Evolutionary conservation across 2,888 invertebrate species (phyloP), one percentile per base, ranked within the genome.

Genomic region (Listrodromus nycthemerus): DNA sequence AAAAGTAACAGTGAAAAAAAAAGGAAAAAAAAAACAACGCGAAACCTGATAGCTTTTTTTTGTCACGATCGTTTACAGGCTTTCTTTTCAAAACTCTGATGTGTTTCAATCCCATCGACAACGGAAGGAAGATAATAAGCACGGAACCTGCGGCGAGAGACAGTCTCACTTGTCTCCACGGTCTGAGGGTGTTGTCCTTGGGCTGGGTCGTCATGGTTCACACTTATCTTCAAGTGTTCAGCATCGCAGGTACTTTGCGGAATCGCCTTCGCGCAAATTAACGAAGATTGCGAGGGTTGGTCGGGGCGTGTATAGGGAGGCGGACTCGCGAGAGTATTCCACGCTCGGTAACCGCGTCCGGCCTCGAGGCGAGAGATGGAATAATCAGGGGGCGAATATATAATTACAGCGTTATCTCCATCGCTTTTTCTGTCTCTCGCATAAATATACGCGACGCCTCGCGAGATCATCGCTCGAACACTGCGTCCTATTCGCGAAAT

Each of bases 201-300:
- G 95, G 96, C 8, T 97, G 97, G 97, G 97, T 97, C 75, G 97
- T 97, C 88, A 95, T 97, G 95, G 97, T 97, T 50, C 97, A 97
- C 92, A 97, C 97, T 0, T 97, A 97, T 93, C 94, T 97, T 84
- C 96, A 97, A 88, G 95, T 97, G 88, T 97, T 97, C 93, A 95
- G 96, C 87, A 96, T 97, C 69, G 96, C 96, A 79, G 94, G 94
- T 94, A 89, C 21, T n/a, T 52, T n/a, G 7, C 16, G 16, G 33
- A 55, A 71, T 19, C 21, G 33, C 30, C n/a, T n/a, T 55, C 37
- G 37, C 55, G n/a, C 21, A 55, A 55, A 55, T 55, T 55, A 21
- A 55, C 4, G 19, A 30, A 48, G 27, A 61, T 73, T n/a, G 55
- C 27, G 55, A 48, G 48, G 13, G 67, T 8, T 30, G 8, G 30